These are phyloP conservation scores for Chrysodeixis includens DNA, from an alignment of 2,888 invertebrate species.

Conservation along the genomic window DNA sequence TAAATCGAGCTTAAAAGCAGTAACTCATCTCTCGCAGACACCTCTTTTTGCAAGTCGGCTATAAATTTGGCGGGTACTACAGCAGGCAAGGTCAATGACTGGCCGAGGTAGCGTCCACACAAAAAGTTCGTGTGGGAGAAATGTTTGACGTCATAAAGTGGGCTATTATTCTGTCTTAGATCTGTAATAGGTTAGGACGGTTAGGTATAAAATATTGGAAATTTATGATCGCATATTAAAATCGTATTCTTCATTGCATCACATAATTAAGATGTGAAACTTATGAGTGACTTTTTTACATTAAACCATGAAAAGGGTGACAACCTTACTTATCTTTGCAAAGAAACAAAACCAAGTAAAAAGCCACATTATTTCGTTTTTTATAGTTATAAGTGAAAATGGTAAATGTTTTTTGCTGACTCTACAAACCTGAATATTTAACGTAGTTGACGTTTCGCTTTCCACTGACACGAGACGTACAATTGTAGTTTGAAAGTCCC, in stretches of 20 bases:
- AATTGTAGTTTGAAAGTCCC: constrained; percentile 43
- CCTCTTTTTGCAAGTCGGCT: constrained; percentile 36
- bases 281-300: too few species aligned
- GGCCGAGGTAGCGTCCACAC: constrained; percentile 31
- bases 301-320: too few species aligned
- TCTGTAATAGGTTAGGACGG: too few species aligned
- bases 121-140: constrained; percentile 10
- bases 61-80: constrained; percentile 46
- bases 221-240: too few species aligned
- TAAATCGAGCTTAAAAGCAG: constrained; percentile 36
- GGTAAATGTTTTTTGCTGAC: too few species aligned
- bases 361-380: too few species aligned
- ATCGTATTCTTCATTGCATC: too few species aligned
- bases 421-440: constrained; percentile 70
- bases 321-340: too few species aligned
- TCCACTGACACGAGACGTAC: constrained; percentile 34
- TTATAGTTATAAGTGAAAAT: not conserved
- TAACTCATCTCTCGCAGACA: constrained; percentile 29
- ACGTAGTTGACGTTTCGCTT: constrained; percentile 67
- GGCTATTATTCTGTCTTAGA: too few species aligned
- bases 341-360: too few species aligned
- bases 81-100: constrained; percentile 37
- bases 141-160: not conserved
- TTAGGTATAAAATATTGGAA: too few species aligned
- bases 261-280: too few species aligned